Base-by-base conservation (phyloP, 2,888 invertebrate species). In the Panopea generosa region DNA sequence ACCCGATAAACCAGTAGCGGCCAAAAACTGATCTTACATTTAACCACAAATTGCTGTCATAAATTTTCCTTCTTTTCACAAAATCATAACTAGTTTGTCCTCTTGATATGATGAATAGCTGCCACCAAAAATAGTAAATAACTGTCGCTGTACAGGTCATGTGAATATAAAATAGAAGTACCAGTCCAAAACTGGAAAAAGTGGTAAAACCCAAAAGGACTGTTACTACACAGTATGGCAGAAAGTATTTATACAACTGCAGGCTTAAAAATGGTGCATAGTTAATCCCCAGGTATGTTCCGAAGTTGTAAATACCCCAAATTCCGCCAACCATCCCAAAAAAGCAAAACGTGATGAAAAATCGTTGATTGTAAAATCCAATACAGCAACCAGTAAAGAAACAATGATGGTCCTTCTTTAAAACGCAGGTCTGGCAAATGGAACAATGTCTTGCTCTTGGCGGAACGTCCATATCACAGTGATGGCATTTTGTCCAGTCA, bases 351-450 rank as follows among this genome's bases (percentile, higher is more conserved):
- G 90, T 90, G 38, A 93, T 90, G 79, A 93, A 93, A 77, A 92
- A 93, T 24, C 93, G 86, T 85, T 93, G 93, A 83, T 93, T 93
- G 63, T 92, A 91, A 56, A 93, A 88, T 0, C 93, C 93, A 0
- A 93, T 90, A 77, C 93, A 93, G 29, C 90, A 91, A 14, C 87
- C 90, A 1, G 89, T 85, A 70, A 93, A 89, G 60, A 92, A 93
- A 77, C 93, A 93, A 71, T 93, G 93, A 70, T 93, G 93, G 79
- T 93, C 93, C 55, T 92, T 90, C 16, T 93, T 91, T 16, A 93
- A 77, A 11, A 93, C 87, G 72, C 93, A 93, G 63, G 77, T 77
- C 20, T 92, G 78, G 75, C 93, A 93, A 11, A 93, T 77, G 2
- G 91, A 88, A 72, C 93, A 93, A 78, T 93, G 93, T 59, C 92